Percentiles rank a stretch among this genome's conserved stretches.
phyloP scores from a whole-genome alignment of 2,113 vertebrate species.

The Epinephelus cyanopodus region DNA sequence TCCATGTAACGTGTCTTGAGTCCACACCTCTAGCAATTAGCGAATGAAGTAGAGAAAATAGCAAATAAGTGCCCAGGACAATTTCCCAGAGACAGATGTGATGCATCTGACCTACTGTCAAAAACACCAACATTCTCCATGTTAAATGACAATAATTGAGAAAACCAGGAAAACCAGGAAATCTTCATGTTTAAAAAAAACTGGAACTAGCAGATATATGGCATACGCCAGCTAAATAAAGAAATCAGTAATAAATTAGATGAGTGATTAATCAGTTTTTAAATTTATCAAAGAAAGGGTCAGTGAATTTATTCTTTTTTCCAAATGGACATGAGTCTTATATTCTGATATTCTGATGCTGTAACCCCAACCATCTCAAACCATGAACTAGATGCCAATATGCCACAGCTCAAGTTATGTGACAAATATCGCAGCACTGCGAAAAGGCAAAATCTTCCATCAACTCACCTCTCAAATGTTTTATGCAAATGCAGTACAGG shows the following conservation, averaged over 20 bases:
- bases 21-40: neutral
- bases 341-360: neutral
- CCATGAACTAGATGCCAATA: neutral
- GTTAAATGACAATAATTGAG: neutral
- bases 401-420: neutral
- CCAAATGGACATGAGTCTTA: neutral
- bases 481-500: slow-evolving; percentile 4
- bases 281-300: too few species aligned
- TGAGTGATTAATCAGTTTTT: neutral
- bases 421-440: neutral
- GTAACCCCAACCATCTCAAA: neutral
- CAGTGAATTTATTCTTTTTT: neutral
- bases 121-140: neutral
- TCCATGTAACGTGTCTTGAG: too few species aligned
- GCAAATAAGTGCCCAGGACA: neutral
- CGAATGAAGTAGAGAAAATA: neutral
- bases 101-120: neutral
- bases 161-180: neutral
- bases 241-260: neutral
- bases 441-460: neutral
- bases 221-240: neutral
- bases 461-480: neutral
- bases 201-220: neutral
- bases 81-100: neutral
- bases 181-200: neutral